These are phyloP conservation scores for Palaemon carinicauda DNA, from an alignment of 1,140 invertebrate species.

Conservation along the genomic window DNA sequence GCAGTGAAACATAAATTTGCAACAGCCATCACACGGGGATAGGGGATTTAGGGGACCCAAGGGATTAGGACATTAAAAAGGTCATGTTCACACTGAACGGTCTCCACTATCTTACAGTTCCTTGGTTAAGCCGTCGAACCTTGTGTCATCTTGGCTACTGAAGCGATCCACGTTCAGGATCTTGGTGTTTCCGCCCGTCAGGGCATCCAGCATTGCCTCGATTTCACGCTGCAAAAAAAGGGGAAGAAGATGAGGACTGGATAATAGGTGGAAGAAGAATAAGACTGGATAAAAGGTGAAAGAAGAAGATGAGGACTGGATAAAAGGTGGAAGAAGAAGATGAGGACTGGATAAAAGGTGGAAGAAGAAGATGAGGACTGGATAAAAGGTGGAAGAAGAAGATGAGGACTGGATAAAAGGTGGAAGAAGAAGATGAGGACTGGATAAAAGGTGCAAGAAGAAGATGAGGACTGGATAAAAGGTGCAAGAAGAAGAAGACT, in stretches of 20 bases:
- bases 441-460: too few species aligned
- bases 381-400: too few species aligned
- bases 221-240: slow-evolving; percentile 64
- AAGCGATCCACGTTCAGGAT: slow-evolving; percentile 79
- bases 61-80: neutral
- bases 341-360: neutral
- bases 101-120: slow-evolving; percentile 21
- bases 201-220: slow-evolving; percentile 75
- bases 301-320: neutral
- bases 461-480: too few species aligned
- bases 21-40: neutral
- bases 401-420: too few species aligned
- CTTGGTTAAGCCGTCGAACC: neutral
- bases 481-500: too few species aligned
- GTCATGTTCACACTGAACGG: too few species aligned
- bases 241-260: neutral
- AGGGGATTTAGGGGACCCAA: neutral
- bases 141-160: slow-evolving; percentile 59
- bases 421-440: too few species aligned
- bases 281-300: neutral
- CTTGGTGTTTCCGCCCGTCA: slow-evolving; percentile 79
- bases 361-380: too few species aligned
- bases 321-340: neutral
- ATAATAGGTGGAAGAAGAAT: neutral
- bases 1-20: too few species aligned